Base-by-base conservation (phyloP, 2,888 invertebrate genomes). In the Argyra leucocephala region DNA sequence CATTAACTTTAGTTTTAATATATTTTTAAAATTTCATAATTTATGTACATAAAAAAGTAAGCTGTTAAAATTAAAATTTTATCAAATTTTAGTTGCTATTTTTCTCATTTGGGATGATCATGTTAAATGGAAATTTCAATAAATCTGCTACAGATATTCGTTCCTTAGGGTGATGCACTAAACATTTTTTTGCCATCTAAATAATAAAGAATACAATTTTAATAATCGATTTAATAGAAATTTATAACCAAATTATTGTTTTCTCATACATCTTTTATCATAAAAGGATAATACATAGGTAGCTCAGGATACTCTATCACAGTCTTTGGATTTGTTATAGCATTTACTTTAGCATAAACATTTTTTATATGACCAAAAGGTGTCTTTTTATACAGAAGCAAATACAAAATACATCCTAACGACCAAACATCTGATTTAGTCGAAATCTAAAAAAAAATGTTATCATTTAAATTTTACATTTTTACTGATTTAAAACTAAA, bases 371-470 rank as follows among this genome's bases (percentile, higher is more conserved):
- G 88, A 58, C 91, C 88, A 80, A 96, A 98, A 0, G 98, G 98
- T 1, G 96, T 93, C 72, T 84, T 84, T 0, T 91, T 90, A 78
- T 95, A 97, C 58, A 95, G 86, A 80, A 98, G 83, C 77, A 91
- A 87, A 82, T 96, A 98, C 68, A 98, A 83, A 74, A 98, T 98
- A 77, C 96, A 97, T 23, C 98, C 98, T 70, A 98, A 82, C 0
- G 96, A 96, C 98, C 98, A 98, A 64, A 98, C 93, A 80, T 98
- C 97, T 60, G 96, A 92, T 75, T 92, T 94, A 70, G 87, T 90
- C 69, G 90, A 90, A 71, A 96, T 89, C 93, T 94, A 73, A 59
- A 76, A 31, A 1, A 3, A 26, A 26, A 31, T 10, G 12, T 10
- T 4, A n/a, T n/a, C n/a, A 26, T 4, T 6, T 26, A 26, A 26